Evolutionary conservation across 2,888 invertebrate species (phyloP), one percentile per base, ranked within the genome.

Genomic region (Aelia acuminata): DNA sequence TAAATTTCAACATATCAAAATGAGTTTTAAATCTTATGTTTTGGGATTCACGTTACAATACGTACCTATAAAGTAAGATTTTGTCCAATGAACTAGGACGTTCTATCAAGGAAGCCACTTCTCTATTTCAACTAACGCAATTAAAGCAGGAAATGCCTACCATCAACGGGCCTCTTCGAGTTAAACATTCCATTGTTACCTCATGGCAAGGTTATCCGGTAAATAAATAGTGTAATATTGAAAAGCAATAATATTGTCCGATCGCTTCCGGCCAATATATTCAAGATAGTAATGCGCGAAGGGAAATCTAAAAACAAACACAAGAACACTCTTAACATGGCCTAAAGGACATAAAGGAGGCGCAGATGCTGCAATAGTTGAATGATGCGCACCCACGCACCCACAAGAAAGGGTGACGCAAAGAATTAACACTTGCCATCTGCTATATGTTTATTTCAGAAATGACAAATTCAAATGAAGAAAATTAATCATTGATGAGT

Each of bases 291-390:
- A 70, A 31, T 70, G 63, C 20, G 1, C 63, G 15, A 8, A 35
- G 18, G 35, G 63, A 8, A 35, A 31, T 70, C 63, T 70, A 18
- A 70, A 35, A 35, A 35, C 31, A 18, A 70, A 31, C 31, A 70
- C 18, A 70, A 35, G 35, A 35, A 70, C 18, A 70, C 63, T 70
- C 63, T 57, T 15, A 15, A 26, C 57, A 57, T 26, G 4, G 57
- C 26, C 63, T n/a, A 11, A 18, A 35, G 63, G 63, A 70, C 63
- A 70, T 70, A 35, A 70, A 70, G 63, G 63, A 70, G 35, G 63
- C 63, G 63, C 31, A 35, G 63, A 70, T 70, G 63, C 57, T 35
- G 63, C 63, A 70, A 70, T 70, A 70, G 26, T 8, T 35, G 35
- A 35, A 70, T 35, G 63, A 35, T 35, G 63, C 3, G 31, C 63